Percentiles rank a stretch among this genome's conserved stretches.
Conservation (phyloP, 2,113 vertebrate species). For the Patagioenas fasciata region DNA sequence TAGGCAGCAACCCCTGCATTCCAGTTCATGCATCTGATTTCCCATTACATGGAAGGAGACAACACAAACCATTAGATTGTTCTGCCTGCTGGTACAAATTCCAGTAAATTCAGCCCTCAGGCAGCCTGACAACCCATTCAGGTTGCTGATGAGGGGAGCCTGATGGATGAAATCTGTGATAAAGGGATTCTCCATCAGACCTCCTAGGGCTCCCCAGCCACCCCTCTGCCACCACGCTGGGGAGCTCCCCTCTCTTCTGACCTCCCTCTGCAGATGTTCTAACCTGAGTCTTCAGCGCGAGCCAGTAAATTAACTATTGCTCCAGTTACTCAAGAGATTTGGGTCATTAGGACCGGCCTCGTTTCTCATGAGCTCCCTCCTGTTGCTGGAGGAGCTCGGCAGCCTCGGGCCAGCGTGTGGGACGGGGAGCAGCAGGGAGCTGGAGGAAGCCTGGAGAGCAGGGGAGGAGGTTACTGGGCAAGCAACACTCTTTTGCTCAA, state of each 20-base stretch:
- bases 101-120: background rate
- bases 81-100: background rate
- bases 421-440: background rate
- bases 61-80: background rate
- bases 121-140: background rate
- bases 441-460: background rate
- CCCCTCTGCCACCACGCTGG: accelerated
- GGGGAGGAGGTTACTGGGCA: background rate
- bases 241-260: background rate
- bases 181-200: background rate
- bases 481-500: background rate
- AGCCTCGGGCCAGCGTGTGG: background rate
- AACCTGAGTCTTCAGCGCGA: background rate
- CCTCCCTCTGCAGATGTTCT: background rate
- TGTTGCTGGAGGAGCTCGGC: background rate
- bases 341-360: background rate
- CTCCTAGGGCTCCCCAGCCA: background rate
- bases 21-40: background rate
- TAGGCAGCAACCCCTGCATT: background rate
- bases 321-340: background rate
- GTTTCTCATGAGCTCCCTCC: background rate
- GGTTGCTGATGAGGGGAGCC: background rate
- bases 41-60: background rate
- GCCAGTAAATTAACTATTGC: background rate
- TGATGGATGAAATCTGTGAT: background rate